Percentiles rank a stretch among this genome's conserved stretches.
These are phyloP conservation scores for Stichopus horrens DNA, from an alignment of 53 echinoderm and acorn worm species.

Conservation along the genomic window DNA sequence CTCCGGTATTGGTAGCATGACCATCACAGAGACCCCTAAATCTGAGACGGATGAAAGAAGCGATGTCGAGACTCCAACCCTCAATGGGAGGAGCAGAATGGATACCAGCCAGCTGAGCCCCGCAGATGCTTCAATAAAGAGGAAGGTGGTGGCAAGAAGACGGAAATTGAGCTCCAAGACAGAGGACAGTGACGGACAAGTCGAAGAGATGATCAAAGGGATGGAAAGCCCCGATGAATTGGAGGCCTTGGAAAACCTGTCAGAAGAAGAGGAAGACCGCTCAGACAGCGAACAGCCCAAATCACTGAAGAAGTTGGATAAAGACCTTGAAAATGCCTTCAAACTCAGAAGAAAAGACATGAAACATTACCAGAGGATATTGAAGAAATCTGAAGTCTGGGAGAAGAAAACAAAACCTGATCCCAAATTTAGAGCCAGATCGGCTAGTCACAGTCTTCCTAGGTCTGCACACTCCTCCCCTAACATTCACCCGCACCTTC, in stretches of 20 bases:
- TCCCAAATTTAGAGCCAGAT: slow-evolving; percentile 54
- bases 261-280: slow-evolving; percentile 47
- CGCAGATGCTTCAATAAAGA: slow-evolving; percentile 36
- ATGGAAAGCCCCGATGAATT: slow-evolving; percentile 90
- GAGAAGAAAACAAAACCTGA: slow-evolving; percentile 38
- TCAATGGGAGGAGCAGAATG: slow-evolving; percentile 32
- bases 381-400: slow-evolving; percentile 43
- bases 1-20: slow-evolving; percentile 95
- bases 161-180: background rate
- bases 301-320: slow-evolving; percentile 25
- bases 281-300: slow-evolving; percentile 34
- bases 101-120: slow-evolving; percentile 25
- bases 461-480: slow-evolving; percentile 40
- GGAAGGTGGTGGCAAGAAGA: slow-evolving; percentile 54
- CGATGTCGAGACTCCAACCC: slow-evolving; percentile 48
- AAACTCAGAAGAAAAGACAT: slow-evolving; percentile 69
- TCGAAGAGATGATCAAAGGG: slow-evolving; percentile 57
- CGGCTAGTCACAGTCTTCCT: slow-evolving; percentile 53
- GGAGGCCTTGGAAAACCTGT: slow-evolving; percentile 80
- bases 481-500: slow-evolving; percentile 52
- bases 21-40: slow-evolving; percentile 70
- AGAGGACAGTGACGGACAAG: slow-evolving; percentile 31
- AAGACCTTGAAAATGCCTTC: slow-evolving; percentile 41
- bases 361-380: slow-evolving; percentile 67
- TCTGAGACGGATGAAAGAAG: slow-evolving; percentile 70